A percentile compares a stretch with the other conserved stretches of the same genome.
These are phyloP conservation scores for Eremobia ochroleuca DNA, from an alignment of 2,888 invertebrate species.

Conservation along the genomic window DNA sequence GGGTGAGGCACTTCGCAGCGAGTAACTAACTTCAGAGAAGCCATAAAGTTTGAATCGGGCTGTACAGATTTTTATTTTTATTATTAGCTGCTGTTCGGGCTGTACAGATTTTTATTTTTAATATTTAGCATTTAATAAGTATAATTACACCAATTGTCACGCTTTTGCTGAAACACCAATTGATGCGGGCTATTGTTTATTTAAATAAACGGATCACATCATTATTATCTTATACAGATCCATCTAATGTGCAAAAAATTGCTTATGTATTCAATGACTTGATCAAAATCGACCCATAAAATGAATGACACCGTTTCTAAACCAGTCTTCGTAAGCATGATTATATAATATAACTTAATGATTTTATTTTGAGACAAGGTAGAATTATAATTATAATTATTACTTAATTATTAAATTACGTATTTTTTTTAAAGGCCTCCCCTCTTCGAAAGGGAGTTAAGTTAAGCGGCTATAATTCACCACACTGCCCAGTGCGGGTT, in stretches of 20 bases:
- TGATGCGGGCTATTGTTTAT: background rate
- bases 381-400: too few relatives aligned
- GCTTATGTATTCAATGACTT: background rate
- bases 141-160: slow-evolving; percentile 1
- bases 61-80: background rate
- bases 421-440: slow-evolving; percentile 32
- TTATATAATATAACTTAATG: slow-evolving; percentile 28
- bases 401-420: slow-evolving; percentile 24
- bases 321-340: slow-evolving; percentile 5
- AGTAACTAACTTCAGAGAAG: too few relatives aligned
- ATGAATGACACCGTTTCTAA: background rate
- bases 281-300: slow-evolving; percentile 4
- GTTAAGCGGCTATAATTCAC: too few relatives aligned
- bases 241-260: slow-evolving; percentile 2
- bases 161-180: background rate
- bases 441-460: background rate
- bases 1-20: too few relatives aligned
- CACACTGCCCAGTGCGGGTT: background rate
- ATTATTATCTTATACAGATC: background rate
- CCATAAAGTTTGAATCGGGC: too few relatives aligned
- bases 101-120: background rate
- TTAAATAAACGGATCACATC: background rate
- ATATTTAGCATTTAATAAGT: background rate
- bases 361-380: too few relatives aligned
- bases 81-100: too few relatives aligned